Evolutionary conservation across 2,113 vertebrate species (phyloP).

Genomic region (Craseonycteris thonglongyai): DNA sequence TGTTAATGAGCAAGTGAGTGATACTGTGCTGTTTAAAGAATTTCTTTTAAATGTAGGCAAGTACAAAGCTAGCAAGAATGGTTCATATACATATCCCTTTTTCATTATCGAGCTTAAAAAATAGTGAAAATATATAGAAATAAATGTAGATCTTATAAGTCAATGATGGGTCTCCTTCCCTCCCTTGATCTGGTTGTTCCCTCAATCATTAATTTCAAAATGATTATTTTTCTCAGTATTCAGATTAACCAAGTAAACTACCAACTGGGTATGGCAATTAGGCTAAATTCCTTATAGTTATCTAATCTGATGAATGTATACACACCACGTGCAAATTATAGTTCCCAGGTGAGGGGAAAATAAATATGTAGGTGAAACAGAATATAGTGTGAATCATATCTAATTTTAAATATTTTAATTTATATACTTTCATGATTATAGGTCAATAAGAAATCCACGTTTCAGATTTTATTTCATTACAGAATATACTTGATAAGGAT

Average conservation of each 20-base stretch:
- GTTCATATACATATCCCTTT: neutral
- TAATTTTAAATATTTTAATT: slow-evolving; percentile 61
- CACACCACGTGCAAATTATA: neutral
- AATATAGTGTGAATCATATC: neutral
- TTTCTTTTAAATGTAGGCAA: neutral
- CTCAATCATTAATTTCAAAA: neutral
- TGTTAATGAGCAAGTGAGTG: accelerated
- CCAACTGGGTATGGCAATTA: neutral
- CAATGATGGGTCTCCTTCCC: neutral
- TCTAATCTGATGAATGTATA: neutral
- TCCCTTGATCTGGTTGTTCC: neutral
- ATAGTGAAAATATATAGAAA: neutral
- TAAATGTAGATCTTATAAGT: neutral
- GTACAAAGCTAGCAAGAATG: neutral
- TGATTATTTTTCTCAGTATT: neutral
- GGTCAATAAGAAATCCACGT: slow-evolving; percentile 54
- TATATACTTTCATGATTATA: slow-evolving; percentile 33
- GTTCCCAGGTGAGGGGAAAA: neutral
- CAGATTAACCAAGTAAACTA: neutral
- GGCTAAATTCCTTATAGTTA: neutral
- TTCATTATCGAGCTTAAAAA: neutral
- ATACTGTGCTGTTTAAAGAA: neutral
- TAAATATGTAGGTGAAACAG: neutral
- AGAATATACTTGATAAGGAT: slow-evolving; percentile 65
- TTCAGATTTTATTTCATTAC: slow-evolving; percentile 57